Base-by-base conservation (phyloP, 1,140 invertebrate species). In the Thalassaphorura encarpata region DNA sequence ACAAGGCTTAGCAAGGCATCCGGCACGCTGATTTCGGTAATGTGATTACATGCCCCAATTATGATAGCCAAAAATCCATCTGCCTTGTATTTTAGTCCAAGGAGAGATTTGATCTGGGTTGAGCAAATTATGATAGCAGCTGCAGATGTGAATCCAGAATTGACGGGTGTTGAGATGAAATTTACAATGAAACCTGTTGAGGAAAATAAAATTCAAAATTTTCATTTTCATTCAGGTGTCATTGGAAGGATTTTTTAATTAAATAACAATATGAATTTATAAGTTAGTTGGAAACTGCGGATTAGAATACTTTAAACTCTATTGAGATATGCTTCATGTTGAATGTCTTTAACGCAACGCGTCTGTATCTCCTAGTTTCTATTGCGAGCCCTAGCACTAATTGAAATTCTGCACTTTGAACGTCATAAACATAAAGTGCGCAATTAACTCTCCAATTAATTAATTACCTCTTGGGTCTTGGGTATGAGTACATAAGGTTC, bases 101-200 rank as follows among this genome's bases (percentile, higher is more conserved):
- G 70, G 1, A 93, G 72, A 47, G 81, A 82, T 71, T 89, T 95
- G 0, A 95, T 69, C 72, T 97, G 92, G 0, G 88, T 87, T 8
- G 83, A 80, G 1, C 86, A 85, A 43, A 96, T 95, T 45, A 92
- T 93, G 6, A 96, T 78, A 16, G 92, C 90, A 0, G 91, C 93
- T n/a, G 91, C 90, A 21, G 89, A 90, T 0, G 90, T 94, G 67
- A 95, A 96, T 0, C 90, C 89, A 50, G 88, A 89, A 0, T 91
- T 92, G 15, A 96, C 91, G 3, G 92, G 89, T 42, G 87, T 80
- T 0, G 91, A 93, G 67, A 97, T 95, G 70, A 94, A 97, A 71
- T 93, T 89, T 46, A 96, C 85, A 19, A 96, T 75, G 58, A 96
- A 91, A 64, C 92, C 93, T 93, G 73, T n/a, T n/a, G n/a, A n/a